These are phyloP conservation scores for Drosophila miranda DNA, from an alignment of 1,140 invertebrate species.

Conservation along the genomic window DNA sequence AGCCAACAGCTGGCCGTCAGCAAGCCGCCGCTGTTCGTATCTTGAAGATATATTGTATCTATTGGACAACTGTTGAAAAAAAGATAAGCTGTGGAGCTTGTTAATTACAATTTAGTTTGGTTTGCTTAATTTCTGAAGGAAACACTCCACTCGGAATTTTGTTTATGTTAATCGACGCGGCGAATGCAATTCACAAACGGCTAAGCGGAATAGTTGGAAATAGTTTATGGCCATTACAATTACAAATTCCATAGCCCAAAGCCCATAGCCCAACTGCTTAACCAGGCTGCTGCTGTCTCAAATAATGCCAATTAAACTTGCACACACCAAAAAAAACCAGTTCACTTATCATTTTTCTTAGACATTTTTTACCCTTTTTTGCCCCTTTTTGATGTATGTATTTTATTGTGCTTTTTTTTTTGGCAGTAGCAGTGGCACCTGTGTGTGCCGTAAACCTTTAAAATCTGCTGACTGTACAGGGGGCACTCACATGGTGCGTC, in stretches of 20 bases:
- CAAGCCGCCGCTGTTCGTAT: conserved; percentile 1
- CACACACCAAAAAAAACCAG: conserved; percentile 62
- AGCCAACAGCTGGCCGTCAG: conserved; percentile 35
- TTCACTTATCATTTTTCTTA: conserved; percentile 51
- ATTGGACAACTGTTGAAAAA: conserved; percentile 48
- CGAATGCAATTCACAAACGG: conserved; percentile 39
- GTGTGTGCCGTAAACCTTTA: conserved; percentile 37
- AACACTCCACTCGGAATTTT: conserved; percentile 26
- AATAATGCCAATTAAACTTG: conserved; percentile 77
- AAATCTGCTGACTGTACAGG: conserved; percentile 50
- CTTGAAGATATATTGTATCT: conserved; percentile 29
- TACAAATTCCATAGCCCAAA: conserved; percentile 14
- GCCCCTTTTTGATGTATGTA: no score
- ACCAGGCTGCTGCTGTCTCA: conserved; percentile 17
- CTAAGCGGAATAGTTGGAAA: conserved; percentile 33
- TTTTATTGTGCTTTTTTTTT: conserved; percentile 44
- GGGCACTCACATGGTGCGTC: conserved; percentile 46
- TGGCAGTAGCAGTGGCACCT: conserved; percentile 53
- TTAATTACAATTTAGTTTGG: conserved; percentile 45
- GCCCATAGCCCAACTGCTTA: no score
- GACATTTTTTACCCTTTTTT: no score
- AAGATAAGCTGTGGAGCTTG: conserved; percentile 5
- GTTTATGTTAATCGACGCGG: conserved; percentile 42
- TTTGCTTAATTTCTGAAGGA: conserved; percentile 47
- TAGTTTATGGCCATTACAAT: conserved; percentile 58